Base-by-base conservation (phyloP, 2,888 invertebrate species). In the Neocrepidodera transversa region DNA sequence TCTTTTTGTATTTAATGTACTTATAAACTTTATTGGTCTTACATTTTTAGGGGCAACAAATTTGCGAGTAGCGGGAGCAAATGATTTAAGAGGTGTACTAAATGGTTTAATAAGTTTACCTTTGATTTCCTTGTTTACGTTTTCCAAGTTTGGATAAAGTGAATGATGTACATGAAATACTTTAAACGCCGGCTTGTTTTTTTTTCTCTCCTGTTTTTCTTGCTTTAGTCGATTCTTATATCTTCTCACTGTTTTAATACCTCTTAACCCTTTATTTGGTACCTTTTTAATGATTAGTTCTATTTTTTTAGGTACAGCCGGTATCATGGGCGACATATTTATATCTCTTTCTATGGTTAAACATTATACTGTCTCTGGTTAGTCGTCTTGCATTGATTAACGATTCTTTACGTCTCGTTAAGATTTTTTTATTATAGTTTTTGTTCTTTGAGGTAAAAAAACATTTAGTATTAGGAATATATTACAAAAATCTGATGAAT, bases 61-160 rank as follows among this genome's bases (percentile, higher is more conserved):
- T 8, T 74, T 64, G 11, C 85, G 82, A 77, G 83, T 81, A 53
- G 72, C 72, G 0, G 86, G 85, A 7, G 85, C 86, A 77, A 86
- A 84, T 38, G 36, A 38, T 7, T 18, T 13, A n/a, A n/a, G n/a
- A n/a, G n/a, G n/a, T n/a, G n/a, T n/a, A n/a, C n/a, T n/a, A n/a
- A n/a, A n/a, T n/a, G n/a, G n/a, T 30, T 62, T 63, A 20, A 71
- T 64, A 13, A 45, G 58, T 56, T 72, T 71, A 8, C 73, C 74
- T 56, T 76, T 76, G 38, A 75, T 74, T 49, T 65, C 50, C 20
- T 60, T 70, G 42, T 74, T 73, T 1, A 72, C 64, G 18, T 63
- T 68, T 10, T 72, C 66, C 16, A 74, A 63, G 56, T 73, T 62
- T 2, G 69, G 63, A 4, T 65, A 63, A 1, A 66, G 32, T 18